Conservation (phyloP, 2,888 invertebrate genomes). For the Ligdia adustata region DNA sequence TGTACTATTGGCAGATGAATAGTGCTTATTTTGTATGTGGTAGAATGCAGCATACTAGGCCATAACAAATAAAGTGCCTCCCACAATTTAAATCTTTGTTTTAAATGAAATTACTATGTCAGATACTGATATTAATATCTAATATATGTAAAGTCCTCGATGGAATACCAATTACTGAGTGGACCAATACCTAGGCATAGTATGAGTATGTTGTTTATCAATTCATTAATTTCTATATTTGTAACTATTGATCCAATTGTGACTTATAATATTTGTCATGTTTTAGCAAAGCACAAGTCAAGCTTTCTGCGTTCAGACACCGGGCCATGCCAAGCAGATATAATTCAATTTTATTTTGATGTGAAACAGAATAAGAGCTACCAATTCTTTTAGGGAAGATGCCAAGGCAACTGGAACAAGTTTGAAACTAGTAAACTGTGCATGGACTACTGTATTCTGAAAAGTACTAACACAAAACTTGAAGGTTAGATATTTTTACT, state of each 20-base stretch:
- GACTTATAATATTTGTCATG: background rate
- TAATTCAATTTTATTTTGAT: constrained; percentile 70
- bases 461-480: constrained; percentile 28
- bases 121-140: too few species aligned
- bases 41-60: too few species aligned
- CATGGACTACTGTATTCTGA: constrained; percentile 48
- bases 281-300: constrained; percentile 57
- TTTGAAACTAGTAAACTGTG: constrained; percentile 55
- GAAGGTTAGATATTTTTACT: background rate
- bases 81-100: too few species aligned
- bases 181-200: too few species aligned
- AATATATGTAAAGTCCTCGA: too few species aligned
- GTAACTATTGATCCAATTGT: background rate
- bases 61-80: too few species aligned
- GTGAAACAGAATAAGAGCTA: constrained; percentile 54
- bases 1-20: too few species aligned
- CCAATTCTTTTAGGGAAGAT: constrained; percentile 72
- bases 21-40: too few species aligned
- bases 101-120: too few species aligned
- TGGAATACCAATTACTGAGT: too few species aligned
- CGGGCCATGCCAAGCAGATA: constrained; percentile 69
- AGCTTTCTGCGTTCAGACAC: constrained; percentile 70
- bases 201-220: too few species aligned
- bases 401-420: constrained; percentile 73
- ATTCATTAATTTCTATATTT: too few species aligned